Conservation (phyloP, 2,113 vertebrate genomes). For the Limanda limanda region DNA sequence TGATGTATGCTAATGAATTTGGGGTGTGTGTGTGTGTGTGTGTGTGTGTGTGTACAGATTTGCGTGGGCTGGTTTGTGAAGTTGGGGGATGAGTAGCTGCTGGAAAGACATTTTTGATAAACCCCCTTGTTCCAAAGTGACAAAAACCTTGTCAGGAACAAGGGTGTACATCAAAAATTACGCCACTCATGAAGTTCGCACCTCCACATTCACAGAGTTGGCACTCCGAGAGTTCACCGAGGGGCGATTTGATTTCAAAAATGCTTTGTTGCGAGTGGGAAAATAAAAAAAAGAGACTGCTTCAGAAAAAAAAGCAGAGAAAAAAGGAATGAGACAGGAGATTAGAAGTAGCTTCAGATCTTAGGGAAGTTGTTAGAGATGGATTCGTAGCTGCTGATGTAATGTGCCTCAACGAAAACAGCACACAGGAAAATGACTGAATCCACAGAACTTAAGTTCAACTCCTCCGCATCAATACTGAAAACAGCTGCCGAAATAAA, state of each 20-base stretch:
- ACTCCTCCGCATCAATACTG: constrained; percentile 41
- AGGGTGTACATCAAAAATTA: constrained; percentile 77
- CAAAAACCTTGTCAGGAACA: constrained; percentile 79
- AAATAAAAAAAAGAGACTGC: constrained; percentile 46
- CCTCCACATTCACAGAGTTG: constrained; percentile 66
- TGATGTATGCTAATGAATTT: constrained; percentile 84
- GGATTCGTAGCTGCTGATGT: constrained; percentile 68
- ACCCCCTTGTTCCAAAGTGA: constrained; percentile 68
- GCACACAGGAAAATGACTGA: constrained; percentile 52
- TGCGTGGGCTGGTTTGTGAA: constrained; percentile 37
- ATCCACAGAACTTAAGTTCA: constrained; percentile 43
- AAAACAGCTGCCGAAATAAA: constrained; percentile 41
- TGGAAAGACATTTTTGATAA: constrained; percentile 68
- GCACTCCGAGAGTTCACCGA: constrained; percentile 63
- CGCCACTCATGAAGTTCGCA: constrained; percentile 76
- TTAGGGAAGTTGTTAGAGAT: constrained; percentile 64
- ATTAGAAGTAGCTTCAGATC: constrained; percentile 68
- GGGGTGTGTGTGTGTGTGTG: constrained; percentile 38
- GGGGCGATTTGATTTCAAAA: constrained; percentile 71
- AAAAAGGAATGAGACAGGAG: constrained; percentile 42
- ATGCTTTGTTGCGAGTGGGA: constrained; percentile 48
- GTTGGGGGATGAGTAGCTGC: constrained; percentile 49
- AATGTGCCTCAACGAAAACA: constrained; percentile 59
- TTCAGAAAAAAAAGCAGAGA: constrained; percentile 24
- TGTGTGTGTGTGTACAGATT: constrained; percentile 36